Evolutionary conservation across 2,113 vertebrate species (phyloP).

Genomic region (Chloroceryle aenea): DNA sequence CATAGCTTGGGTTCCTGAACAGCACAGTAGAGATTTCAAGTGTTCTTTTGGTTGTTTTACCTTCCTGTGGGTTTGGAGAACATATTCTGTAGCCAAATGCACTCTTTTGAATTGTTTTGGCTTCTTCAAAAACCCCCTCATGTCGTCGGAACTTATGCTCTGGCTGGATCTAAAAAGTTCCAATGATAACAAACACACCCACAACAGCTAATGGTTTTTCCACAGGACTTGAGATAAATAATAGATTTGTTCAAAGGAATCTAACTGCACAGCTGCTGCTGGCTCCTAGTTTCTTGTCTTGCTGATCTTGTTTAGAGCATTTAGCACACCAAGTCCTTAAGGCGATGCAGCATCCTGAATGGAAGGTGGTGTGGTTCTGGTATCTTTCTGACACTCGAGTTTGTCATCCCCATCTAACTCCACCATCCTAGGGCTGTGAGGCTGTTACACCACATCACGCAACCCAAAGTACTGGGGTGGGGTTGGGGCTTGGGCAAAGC

Average conservation of each 20-base stretch:
- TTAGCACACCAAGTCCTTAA: background rate
- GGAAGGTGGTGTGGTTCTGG: background rate
- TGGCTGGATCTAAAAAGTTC: background rate
- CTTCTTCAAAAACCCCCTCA: background rate
- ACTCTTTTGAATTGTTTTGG: background rate
- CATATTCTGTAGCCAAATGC: background rate
- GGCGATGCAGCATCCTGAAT: background rate
- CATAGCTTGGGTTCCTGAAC: background rate
- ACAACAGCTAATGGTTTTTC: background rate
- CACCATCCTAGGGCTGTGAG: background rate
- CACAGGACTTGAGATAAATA: background rate
- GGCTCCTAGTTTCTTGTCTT: background rate
- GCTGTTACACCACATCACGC: background rate
- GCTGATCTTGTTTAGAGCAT: background rate
- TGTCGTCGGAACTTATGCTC: background rate
- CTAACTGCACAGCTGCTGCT: background rate
- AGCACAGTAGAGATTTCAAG: background rate
- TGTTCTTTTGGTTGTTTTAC: background rate
- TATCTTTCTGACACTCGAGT: rapidly evolving
- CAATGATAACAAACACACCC: background rate
- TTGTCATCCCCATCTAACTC: background rate
- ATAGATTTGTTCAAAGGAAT: background rate
- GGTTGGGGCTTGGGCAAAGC: background rate
- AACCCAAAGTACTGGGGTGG: background rate
- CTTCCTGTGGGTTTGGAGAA: background rate